A percentile compares a stretch with the other conserved stretches of the same genome.
Evolutionary conservation across 2,888 invertebrate species (phyloP).

Genomic region (Erebia palarica): DNA sequence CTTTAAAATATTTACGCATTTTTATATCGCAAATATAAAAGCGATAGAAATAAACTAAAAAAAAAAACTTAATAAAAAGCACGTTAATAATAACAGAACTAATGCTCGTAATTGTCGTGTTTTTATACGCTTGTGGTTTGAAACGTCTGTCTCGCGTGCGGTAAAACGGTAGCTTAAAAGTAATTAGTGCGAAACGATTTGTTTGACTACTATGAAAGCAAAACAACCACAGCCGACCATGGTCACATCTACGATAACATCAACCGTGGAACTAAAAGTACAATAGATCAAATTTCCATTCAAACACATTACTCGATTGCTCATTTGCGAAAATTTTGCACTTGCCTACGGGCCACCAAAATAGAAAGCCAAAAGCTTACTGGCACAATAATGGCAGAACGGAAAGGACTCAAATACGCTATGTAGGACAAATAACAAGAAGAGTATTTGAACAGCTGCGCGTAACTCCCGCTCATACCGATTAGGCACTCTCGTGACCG

Average conservation of each 20-base stretch:
- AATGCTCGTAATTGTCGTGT: constrained; percentile 52
- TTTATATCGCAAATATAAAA: constrained; percentile 1
- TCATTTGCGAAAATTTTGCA: constrained; percentile 23
- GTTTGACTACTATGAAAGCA: constrained; percentile 56
- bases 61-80: constrained; percentile 38
- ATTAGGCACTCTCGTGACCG: constrained; percentile 41
- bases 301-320: neutral
- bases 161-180: constrained; percentile 55
- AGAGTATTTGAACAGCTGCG: constrained; percentile 74
- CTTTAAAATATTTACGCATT: neutral
- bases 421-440: constrained; percentile 66
- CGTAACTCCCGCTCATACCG: constrained; percentile 45
- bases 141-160: constrained; percentile 61
- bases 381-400: constrained; percentile 38
- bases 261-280: constrained; percentile 41
- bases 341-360: constrained; percentile 54
- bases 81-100: constrained; percentile 48
- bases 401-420: constrained; percentile 16
- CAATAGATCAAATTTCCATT: constrained; percentile 9
- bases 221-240: constrained; percentile 54
- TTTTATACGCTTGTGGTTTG: constrained; percentile 51
- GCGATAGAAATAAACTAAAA: constrained; percentile 2
- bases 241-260: constrained; percentile 56
- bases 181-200: constrained; percentile 64
- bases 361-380: constrained; percentile 62